A percentile compares a stretch with the other conserved stretches of the same genome.
phyloP scores from a whole-genome alignment of 2,113 vertebrate genomes.

The Rhagologus leucostigma region DNA sequence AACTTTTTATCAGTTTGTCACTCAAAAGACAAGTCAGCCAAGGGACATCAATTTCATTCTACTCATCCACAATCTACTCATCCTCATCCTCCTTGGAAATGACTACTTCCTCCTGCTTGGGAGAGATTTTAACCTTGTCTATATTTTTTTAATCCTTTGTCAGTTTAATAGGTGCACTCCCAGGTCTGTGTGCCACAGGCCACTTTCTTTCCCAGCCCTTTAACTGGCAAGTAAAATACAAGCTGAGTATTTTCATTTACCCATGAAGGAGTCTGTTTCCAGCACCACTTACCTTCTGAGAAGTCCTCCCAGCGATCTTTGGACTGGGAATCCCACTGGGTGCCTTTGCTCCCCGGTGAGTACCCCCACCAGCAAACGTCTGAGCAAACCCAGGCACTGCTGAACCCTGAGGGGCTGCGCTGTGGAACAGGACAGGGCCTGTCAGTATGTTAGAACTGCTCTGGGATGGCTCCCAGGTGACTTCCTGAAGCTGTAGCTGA shows the following conservation, averaged over 20 bases:
- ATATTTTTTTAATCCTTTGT: background rate
- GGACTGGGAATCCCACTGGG: background rate
- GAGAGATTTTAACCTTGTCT: background rate
- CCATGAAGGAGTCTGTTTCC: background rate
- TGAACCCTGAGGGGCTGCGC: background rate
- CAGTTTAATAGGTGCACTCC: background rate
- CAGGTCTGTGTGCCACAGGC: background rate
- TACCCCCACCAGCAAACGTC: rapidly evolving
- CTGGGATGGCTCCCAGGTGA: background rate
- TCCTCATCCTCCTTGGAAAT: background rate
- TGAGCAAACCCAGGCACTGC: background rate
- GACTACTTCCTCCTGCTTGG: background rate
- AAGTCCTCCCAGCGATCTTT: background rate
- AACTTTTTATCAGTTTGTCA: background rate
- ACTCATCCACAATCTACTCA: background rate
- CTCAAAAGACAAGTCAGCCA: background rate
- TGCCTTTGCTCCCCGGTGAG: background rate
- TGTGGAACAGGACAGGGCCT: background rate
- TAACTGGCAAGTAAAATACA: background rate
- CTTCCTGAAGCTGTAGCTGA: background rate
- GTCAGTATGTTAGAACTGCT: background rate
- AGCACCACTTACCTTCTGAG: background rate
- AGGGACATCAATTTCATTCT: background rate
- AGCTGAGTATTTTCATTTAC: background rate
- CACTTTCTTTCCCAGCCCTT: background rate